These are phyloP conservation scores for Chaenocephalus aceratus DNA, from an alignment of 2,113 vertebrate species.

Conservation along the genomic window DNA sequence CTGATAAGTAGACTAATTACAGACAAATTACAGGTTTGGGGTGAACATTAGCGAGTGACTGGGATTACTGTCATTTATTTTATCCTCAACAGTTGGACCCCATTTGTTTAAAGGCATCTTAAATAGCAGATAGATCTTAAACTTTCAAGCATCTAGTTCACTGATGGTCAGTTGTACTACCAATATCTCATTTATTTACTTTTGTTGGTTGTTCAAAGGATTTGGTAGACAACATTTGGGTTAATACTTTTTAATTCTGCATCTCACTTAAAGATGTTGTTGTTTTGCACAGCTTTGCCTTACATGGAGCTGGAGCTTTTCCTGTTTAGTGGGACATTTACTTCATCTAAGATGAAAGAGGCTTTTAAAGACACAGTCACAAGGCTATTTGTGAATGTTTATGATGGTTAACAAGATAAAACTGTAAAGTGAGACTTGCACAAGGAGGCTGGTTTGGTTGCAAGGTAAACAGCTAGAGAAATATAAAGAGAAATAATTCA, in stretches of 20 bases:
- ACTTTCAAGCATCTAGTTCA: conserved; percentile 16
- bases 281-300: background rate
- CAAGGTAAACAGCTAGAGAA: background rate
- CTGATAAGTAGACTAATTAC: conserved; percentile 68
- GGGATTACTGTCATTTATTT: conserved; percentile 51
- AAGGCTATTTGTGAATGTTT: conserved; percentile 1
- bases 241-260: conserved; percentile 18
- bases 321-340: background rate
- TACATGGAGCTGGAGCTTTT: background rate
- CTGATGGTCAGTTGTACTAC: conserved; percentile 8
- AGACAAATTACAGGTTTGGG: conserved; percentile 50
- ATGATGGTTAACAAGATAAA: background rate
- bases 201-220: conserved; percentile 5
- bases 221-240: background rate
- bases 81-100: conserved; percentile 15
- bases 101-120: conserved; percentile 28
- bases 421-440: background rate
- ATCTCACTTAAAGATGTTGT: background rate
- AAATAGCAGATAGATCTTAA: background rate
- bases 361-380: background rate
- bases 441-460: conserved; percentile 1
- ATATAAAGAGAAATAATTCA: background rate
- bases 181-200: too few relatives aligned
- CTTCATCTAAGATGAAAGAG: background rate
- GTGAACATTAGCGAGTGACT: conserved; percentile 40